Conservation (phyloP, 2,888 invertebrate genomes). For the Gymnocheta viridis region DNA sequence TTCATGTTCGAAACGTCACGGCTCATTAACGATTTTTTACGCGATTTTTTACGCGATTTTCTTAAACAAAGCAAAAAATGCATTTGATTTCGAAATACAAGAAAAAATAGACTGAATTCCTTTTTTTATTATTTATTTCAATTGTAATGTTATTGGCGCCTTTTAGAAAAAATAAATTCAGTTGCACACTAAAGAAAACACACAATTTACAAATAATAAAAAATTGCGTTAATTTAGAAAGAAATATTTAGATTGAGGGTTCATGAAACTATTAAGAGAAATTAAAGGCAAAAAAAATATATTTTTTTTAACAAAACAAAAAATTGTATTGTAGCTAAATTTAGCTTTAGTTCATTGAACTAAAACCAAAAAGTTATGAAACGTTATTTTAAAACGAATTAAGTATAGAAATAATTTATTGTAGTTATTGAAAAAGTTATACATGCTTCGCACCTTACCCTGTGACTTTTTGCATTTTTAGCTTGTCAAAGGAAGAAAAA, state of each 20-base stretch:
- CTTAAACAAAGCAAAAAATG: neutral
- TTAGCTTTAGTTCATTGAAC: constrained; percentile 62
- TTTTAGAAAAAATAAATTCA: constrained; percentile 27
- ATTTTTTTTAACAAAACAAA: neutral
- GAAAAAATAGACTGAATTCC: neutral
- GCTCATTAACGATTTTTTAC: constrained; percentile 61
- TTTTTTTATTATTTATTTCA: neutral
- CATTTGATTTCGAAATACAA: constrained; percentile 17
- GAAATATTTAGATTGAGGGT: constrained; percentile 9
- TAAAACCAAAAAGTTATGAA: neutral
- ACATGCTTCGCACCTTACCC: too few relatives aligned
- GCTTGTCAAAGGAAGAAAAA: too few relatives aligned
- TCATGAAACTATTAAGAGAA: constrained; percentile 2
- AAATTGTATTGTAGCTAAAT: constrained; percentile 25
- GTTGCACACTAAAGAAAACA: constrained; percentile 5
- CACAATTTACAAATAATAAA: neutral
- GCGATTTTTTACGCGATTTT: constrained; percentile 4
- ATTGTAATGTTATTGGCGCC: constrained; percentile 48
- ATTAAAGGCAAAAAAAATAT: neutral
- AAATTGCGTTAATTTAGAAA: constrained; percentile 18
- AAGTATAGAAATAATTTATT: neutral
- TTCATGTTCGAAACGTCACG: constrained; percentile 59
- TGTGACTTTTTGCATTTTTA: too few relatives aligned
- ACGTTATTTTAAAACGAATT: neutral
- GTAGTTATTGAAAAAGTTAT: neutral